These are phyloP conservation scores for Scaptomyza montana DNA, from an alignment of 1,140 invertebrate genomes.

Conservation along the genomic window DNA sequence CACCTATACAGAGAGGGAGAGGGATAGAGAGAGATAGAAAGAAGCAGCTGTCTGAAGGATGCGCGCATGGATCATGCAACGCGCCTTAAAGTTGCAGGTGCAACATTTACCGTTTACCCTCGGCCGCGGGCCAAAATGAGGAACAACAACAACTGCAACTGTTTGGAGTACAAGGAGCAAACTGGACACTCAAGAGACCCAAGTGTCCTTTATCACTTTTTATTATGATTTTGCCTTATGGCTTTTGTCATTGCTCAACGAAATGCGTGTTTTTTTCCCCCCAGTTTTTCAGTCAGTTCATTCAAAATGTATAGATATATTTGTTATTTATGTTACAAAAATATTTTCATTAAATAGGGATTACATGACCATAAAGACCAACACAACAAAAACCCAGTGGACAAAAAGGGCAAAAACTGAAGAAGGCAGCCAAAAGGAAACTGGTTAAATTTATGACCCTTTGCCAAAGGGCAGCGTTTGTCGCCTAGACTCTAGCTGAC, in stretches of 20 bases:
- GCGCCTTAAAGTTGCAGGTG: conserved; percentile 52
- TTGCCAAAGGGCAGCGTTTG: background rate
- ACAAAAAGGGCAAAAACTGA: background rate
- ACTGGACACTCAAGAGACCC: background rate
- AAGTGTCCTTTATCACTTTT: conserved; percentile 1
- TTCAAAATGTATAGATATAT: conserved; percentile 23
- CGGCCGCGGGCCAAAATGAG: conserved; percentile 39
- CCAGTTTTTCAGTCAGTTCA: background rate
- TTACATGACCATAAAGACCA: conserved; percentile 40
- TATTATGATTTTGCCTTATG: conserved; percentile 8
- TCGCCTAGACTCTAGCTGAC: background rate
- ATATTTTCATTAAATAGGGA: conserved; percentile 59
- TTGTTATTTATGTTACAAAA: conserved; percentile 72
- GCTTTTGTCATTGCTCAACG: conserved; percentile 33
- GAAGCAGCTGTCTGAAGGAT: conserved; percentile 58
- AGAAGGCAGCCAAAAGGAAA: background rate
- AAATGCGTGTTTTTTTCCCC: background rate
- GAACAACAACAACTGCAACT: conserved; percentile 9
- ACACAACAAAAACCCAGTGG: background rate
- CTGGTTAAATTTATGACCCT: conserved; percentile 44
- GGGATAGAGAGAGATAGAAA: background rate
- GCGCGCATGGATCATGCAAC: conserved; percentile 46
- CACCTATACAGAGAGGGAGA: conserved; percentile 55
- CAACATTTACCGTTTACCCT: conserved; percentile 72
- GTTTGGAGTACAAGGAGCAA: conserved; percentile 3